These are phyloP conservation scores for Anarrhichthys ocellatus DNA, from an alignment of 2,113 vertebrate species.

Conservation along the genomic window DNA sequence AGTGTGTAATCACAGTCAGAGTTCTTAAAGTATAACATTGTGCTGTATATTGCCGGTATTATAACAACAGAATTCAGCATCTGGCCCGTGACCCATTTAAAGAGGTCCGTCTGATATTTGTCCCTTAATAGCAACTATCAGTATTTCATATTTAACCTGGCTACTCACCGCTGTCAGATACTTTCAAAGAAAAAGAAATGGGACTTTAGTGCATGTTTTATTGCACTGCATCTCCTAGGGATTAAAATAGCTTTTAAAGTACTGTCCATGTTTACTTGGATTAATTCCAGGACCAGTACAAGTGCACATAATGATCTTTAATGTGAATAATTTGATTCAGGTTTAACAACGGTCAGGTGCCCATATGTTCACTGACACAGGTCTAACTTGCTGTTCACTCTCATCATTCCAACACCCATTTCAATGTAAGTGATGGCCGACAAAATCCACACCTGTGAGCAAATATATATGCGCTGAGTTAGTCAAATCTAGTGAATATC, in stretches of 20 bases:
- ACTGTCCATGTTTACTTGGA: not conserved
- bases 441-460: not conserved
- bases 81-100: not conserved
- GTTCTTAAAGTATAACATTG: not conserved
- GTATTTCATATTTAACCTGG: not conserved
- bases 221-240: not conserved
- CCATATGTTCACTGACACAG: not conserved
- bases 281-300: not conserved
- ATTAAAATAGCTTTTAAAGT: not conserved
- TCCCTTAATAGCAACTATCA: not conserved
- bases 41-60: not conserved
- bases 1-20: not conserved
- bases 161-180: not conserved
- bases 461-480: not conserved
- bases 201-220: not conserved
- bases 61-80: not conserved
- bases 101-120: not conserved
- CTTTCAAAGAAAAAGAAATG: not conserved
- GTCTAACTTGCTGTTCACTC: not conserved
- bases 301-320: not conserved
- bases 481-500: not conserved
- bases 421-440: too few relatives aligned
- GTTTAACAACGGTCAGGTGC: not conserved
- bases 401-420: not conserved
- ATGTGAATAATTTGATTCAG: not conserved